Evolutionary conservation across 2,797 vertebrate species (phyloP).

Genomic region (Poecilia picta): DNA sequence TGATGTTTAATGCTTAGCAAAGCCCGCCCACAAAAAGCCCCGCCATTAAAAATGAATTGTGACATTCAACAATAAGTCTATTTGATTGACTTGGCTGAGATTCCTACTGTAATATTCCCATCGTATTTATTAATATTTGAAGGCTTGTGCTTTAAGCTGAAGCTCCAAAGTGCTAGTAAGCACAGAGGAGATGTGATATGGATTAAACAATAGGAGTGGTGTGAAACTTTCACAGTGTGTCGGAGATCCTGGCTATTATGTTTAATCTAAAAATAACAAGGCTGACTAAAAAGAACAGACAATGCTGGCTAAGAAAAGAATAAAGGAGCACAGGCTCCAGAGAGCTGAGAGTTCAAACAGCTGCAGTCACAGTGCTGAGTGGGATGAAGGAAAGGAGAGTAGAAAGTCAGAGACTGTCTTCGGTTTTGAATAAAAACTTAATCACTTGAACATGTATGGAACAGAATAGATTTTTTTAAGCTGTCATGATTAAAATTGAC

Average conservation of each 20-base stretch:
- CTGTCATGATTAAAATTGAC: slow-evolving; percentile 4
- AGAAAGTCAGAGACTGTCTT: slow-evolving; percentile 68
- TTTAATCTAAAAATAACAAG: slow-evolving; percentile 85
- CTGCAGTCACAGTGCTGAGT: slow-evolving; percentile 68
- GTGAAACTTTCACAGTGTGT: slow-evolving; percentile 74
- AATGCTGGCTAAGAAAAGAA: slow-evolving; percentile 62
- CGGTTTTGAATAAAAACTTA: slow-evolving; percentile 73
- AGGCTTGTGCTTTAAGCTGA: slow-evolving; percentile 59
- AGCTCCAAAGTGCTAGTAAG: slow-evolving; percentile 70
- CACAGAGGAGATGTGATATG: slow-evolving; percentile 76
- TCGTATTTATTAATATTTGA: slow-evolving; percentile 78
- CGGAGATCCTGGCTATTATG: slow-evolving; percentile 77
- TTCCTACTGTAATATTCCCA: slow-evolving; percentile 78
- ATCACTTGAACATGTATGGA: slow-evolving; percentile 63
- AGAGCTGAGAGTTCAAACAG: slow-evolving; percentile 72
- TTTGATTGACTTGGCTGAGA: slow-evolving; percentile 79
- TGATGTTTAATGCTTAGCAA: slow-evolving; percentile 71
- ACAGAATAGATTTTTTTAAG: slow-evolving; percentile 55
- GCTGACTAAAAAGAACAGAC: slow-evolving; percentile 73
- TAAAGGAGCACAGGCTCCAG: slow-evolving; percentile 53
- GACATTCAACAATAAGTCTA: slow-evolving; percentile 76
- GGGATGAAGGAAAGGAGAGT: slow-evolving; percentile 56
- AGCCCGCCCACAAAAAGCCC: slow-evolving; percentile 68
- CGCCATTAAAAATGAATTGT: slow-evolving; percentile 80
- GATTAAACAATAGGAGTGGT: slow-evolving; percentile 77